Conservation (phyloP, 2,888 invertebrate species). For the Andrena haemorrhoa region DNA sequence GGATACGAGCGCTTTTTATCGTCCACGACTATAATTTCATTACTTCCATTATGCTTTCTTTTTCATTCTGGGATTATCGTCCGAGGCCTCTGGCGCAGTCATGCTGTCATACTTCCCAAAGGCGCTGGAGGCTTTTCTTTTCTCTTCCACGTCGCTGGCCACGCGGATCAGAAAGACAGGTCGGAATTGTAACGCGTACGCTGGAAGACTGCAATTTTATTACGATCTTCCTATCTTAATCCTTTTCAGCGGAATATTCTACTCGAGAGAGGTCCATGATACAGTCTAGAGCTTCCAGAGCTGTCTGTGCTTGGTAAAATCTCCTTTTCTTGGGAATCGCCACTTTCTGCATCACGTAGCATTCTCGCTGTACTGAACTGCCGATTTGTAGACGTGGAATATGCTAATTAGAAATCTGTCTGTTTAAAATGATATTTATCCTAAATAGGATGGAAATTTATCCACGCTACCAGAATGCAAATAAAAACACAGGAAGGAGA, state of each 20-base stretch:
- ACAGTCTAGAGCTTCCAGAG: not conserved
- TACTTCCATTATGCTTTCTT: not conserved
- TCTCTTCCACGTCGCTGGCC: not conserved
- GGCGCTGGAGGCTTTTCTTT: not conserved
- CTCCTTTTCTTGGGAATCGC: not conserved
- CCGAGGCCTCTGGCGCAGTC: not conserved
- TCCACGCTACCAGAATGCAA: not conserved
- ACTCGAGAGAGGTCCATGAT: not conserved
- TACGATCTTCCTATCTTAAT: not conserved
- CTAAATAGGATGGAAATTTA: not conserved
- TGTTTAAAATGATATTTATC: not conserved
- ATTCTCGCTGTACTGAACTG: too few relatives aligned
- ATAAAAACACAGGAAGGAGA: not conserved
- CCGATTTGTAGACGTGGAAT: not conserved
- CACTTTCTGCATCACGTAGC: too few relatives aligned
- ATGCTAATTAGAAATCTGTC: not conserved
- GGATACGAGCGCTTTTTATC: not conserved
- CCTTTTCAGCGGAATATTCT: slow-evolving; percentile 8
- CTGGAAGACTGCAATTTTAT: slow-evolving; percentile 19
- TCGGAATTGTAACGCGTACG: not conserved
- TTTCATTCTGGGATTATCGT: not conserved
- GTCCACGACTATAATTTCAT: not conserved
- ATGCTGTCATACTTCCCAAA: not conserved
- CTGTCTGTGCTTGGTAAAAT: not conserved
- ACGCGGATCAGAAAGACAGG: slow-evolving; percentile 19